Percentiles rank a stretch among this genome's conserved stretches.
phyloP scores from a whole-genome alignment of 2,797 vertebrate genomes.

The Mormyrops attenuatus region DNA sequence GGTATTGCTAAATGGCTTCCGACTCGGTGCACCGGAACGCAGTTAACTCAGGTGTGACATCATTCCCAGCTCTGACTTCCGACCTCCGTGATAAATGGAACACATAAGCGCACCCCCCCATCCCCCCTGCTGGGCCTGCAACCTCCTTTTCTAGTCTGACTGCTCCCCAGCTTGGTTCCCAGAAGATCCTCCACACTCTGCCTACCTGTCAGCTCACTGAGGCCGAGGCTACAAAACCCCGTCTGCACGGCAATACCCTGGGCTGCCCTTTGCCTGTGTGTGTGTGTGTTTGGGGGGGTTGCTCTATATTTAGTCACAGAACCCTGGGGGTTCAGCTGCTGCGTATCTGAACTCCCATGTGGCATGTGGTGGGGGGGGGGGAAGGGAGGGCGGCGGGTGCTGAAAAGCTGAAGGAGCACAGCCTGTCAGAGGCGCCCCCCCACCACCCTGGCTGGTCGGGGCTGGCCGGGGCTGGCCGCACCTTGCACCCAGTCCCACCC shows the following conservation, averaged over 20 bases:
- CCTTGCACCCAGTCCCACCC: too few relatives aligned
- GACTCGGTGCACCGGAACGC: neutral
- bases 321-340: conserved; percentile 32
- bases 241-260: neutral
- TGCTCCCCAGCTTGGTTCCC: too few relatives aligned
- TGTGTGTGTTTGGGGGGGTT: neutral
- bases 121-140: too few relatives aligned
- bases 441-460: neutral
- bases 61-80: neutral
- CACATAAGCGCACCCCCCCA: too few relatives aligned
- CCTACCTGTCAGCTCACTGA: neutral
- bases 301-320: conserved; percentile 30
- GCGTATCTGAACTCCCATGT: neutral
- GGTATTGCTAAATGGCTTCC: neutral
- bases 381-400: too few relatives aligned
- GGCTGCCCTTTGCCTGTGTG: neutral
- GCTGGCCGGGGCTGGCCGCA: too few relatives aligned
- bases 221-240: neutral
- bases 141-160: too few relatives aligned
- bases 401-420: too few relatives aligned
- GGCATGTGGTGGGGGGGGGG: neutral
- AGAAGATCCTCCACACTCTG: neutral
- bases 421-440: neutral
- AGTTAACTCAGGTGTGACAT: neutral
- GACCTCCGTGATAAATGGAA: neutral